Percentiles rank a stretch among this genome's conserved stretches.
Evolutionary conservation across 2,888 invertebrate genomes (phyloP).

Genomic region (Pocota personata): DNA sequence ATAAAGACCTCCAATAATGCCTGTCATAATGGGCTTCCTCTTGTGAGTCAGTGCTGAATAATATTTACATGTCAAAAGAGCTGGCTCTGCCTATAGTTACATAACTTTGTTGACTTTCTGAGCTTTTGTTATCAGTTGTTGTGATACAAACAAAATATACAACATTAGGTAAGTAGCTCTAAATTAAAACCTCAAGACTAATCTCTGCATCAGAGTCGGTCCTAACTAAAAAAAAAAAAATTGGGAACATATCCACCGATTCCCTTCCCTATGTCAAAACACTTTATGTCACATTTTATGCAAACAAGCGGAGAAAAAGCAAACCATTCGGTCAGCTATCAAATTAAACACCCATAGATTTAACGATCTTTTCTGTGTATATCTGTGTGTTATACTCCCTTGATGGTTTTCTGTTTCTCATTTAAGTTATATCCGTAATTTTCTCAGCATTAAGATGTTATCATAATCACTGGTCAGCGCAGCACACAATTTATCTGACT

Average conservation of each 20-base stretch:
- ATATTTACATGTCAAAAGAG: background rate
- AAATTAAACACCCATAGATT: slow-evolving; percentile 21
- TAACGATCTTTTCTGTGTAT: no score
- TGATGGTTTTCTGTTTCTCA: background rate
- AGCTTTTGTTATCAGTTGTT: slow-evolving; percentile 22
- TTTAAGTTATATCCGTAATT: slow-evolving; percentile 41
- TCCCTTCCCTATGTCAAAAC: slow-evolving; percentile 37
- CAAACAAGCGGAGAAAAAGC: slow-evolving; percentile 17
- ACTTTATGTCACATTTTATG: slow-evolving; percentile 52
- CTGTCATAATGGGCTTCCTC: background rate
- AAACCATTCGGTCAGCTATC: background rate
- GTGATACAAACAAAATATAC: slow-evolving; percentile 22
- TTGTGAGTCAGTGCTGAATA: background rate
- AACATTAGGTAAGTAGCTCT: slow-evolving; percentile 9
- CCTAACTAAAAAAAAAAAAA: background rate
- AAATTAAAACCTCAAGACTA: background rate
- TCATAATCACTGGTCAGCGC: slow-evolving; percentile 22
- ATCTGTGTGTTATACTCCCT: background rate
- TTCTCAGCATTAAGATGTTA: slow-evolving; percentile 24
- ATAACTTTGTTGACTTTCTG: background rate
- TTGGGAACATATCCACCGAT: background rate
- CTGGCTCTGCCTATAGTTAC: background rate
- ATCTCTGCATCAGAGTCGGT: background rate
- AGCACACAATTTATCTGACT: background rate
- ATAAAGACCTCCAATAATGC: background rate